Base-by-base conservation (phyloP, 2,113 vertebrate species). In the Mastomys coucha region DNA sequence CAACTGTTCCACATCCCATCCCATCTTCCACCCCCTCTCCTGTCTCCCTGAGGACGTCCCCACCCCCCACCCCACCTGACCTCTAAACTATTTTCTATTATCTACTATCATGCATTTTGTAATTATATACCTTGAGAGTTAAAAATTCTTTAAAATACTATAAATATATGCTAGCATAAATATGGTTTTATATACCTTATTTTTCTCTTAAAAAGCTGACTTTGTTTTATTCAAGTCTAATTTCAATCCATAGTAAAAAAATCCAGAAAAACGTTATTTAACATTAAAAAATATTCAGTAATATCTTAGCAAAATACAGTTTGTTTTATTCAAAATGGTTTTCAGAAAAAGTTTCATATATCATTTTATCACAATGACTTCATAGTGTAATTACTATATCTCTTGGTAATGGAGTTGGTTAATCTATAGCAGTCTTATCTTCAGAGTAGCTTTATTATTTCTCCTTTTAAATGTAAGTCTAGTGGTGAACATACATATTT, bases 401-500 rank as follows among this genome's bases (percentile, higher is more conserved):
- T 84, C 80, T 63, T 84, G 6, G 22, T 63, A 28, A 28, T 13
- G 20, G 22, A 63, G 24, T 63, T 7, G 13, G 36, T 60, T 84
- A 28, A 42, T 28, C n/a, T 63, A 90, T 60, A 75, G 77, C 77
- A 95, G 94, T 96, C 96, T 91, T 82, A 97, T n/a, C 42, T 92
- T 95, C 72, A 96, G 77, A 12, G 53, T 97, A 89, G 86, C 16
- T 31, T 93, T 91, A 96, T 87, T 94, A 36, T 73, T 97, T 93
- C 72, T 98, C 75, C 49, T 84, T 91, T 77, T 92, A 95, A 72
- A 93, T 76, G 9, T 88, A 78, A 39, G 24, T 96, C 91, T 91
- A 96, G 76, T 94, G 65, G 88, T 96, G 77, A 96, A 45, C 73
- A 94, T 95, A 67, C 82, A 85, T 22, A 94, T 97, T 94, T 96